Evolutionary conservation across 2,888 invertebrate species (phyloP).

Genomic region (Ephialtes manifestator): DNA sequence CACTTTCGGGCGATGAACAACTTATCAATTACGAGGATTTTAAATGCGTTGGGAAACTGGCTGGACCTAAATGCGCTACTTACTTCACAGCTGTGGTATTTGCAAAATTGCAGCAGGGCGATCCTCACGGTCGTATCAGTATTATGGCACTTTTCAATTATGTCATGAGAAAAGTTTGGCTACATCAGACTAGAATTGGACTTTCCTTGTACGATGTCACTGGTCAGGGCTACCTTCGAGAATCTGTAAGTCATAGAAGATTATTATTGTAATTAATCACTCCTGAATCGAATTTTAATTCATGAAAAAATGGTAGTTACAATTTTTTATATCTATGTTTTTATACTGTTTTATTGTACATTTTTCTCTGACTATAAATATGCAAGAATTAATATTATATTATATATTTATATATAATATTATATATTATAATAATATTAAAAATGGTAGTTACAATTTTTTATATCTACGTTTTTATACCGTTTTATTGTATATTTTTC

Average conservation of each 20-base stretch:
- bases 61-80: constrained; percentile 91
- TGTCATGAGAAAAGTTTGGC: constrained; percentile 97
- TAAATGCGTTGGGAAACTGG: constrained; percentile 91
- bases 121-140: constrained; percentile 94
- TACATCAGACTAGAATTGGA: constrained; percentile 97
- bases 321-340: constrained; percentile 15
- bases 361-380: too few species aligned
- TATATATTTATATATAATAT: too few species aligned
- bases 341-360: too few species aligned
- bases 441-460: too few species aligned
- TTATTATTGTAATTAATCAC: not conserved
- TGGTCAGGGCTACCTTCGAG: constrained; percentile 96
- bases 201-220: constrained; percentile 96
- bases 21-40: constrained; percentile 95
- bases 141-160: constrained; percentile 97
- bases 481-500: too few species aligned
- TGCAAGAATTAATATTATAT: too few species aligned
- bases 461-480: too few species aligned
- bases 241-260: constrained; percentile 88
- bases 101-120: constrained; percentile 94
- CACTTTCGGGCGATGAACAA: constrained; percentile 92
- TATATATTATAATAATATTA: too few species aligned
- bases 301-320: not conserved
- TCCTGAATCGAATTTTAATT: too few species aligned
- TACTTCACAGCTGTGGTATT: constrained; percentile 96